A percentile compares a stretch with the other conserved stretches of the same genome.
phyloP scores from a whole-genome alignment of 2,113 vertebrate species.

The Peromyscus maniculatus region DNA sequence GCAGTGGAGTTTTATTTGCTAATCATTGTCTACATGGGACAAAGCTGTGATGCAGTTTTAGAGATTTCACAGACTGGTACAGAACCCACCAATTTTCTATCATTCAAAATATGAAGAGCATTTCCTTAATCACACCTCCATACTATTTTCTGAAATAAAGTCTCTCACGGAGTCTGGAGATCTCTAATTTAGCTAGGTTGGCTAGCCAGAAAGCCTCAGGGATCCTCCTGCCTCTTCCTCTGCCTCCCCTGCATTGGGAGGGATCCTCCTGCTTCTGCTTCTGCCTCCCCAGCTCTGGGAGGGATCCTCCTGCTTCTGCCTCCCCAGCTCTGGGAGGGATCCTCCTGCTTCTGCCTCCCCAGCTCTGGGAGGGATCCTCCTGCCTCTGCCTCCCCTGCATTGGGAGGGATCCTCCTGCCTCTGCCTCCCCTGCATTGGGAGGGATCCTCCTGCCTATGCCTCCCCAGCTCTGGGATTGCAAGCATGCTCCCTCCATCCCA shows the following conservation, averaged over 20 bases:
- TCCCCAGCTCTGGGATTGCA: neutral
- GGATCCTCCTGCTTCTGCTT: too few species aligned
- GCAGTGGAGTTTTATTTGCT: constrained; percentile 56
- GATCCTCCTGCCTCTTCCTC: neutral
- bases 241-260: neutral
- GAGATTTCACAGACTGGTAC: neutral
- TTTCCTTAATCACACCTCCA: neutral
- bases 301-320: neutral
- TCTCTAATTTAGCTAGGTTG: neutral
- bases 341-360: too few species aligned
- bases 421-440: neutral
- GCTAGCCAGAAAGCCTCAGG: neutral
- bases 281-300: neutral
- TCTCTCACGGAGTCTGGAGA: neutral
- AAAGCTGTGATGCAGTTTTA: neutral
- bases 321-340: neutral
- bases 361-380: too few species aligned
- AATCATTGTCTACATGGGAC: neutral
- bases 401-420: neutral
- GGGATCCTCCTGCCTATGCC: neutral
- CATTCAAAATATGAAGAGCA: neutral
- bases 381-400: neutral
- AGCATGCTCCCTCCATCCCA: neutral
- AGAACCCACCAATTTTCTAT: neutral
- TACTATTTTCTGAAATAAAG: too few species aligned